Evolutionary conservation across 2,113 vertebrate genomes (phyloP), one percentile per base, ranked within the genome.

Genomic region (Zapus hudsonius): DNA sequence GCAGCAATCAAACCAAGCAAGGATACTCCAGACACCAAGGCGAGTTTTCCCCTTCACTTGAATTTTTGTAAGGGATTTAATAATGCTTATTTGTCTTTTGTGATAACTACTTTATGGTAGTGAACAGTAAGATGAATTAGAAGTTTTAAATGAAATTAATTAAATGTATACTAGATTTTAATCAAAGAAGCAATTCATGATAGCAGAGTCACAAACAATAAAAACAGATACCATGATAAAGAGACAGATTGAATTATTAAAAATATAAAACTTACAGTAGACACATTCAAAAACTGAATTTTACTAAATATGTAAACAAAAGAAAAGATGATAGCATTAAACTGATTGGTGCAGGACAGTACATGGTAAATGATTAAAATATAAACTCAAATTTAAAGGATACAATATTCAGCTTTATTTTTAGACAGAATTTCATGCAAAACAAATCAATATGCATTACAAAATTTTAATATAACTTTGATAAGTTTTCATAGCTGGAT

Each of bases 51-150:
- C 40, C 15, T 76, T 91, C 66, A 22, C n/a, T 84, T 42, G 10
- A 76, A 86, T 72, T 84, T 55, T 73, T 79, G n/a, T 79, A 47
- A 79, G 25, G 2, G 4, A 31, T n/a, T 73, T 8, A 67, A 11
- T 84, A 74, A 83, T 33, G 52, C 11, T 7, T 72, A 36, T 31
- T 85, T 75, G n/a, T 76, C 75, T 22, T 1, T 70, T 88, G 69
- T 22, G 70, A 36, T 93, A 63, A 19, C 1, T 40, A 67, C 3
- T 61, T 4, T 76, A n/a, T 22, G 13, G 13, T 36, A 47, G 22
- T 69, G 47, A 84, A 55, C 87, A 75, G 70, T 70, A 94, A 88
- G n/a, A n/a, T n/a, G n/a, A n/a, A n/a, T n/a, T n/a, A n/a, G 52
- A 73, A 52, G 52, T 52, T 52, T 15, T 15, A 52, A 52, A 63